Evolutionary conservation across 1,140 invertebrate species (phyloP).

Genomic region (Calliphora vicina): DNA sequence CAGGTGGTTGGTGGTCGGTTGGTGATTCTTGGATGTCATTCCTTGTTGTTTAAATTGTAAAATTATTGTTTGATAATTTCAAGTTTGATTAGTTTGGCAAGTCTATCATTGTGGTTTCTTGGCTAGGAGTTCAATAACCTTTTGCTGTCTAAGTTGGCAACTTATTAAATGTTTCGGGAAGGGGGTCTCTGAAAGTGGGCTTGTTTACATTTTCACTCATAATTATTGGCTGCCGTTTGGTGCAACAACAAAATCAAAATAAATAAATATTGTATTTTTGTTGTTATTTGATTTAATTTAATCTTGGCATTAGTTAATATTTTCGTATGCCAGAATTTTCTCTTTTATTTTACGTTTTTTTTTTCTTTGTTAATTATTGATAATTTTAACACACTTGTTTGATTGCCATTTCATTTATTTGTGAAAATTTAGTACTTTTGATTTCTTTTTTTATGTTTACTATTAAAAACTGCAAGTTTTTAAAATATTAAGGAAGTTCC

Average conservation of each 20-base stretch:
- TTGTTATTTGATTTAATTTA: conserved; percentile 19
- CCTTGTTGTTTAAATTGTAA: background rate
- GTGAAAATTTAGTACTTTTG: background rate
- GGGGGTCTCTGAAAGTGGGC: background rate
- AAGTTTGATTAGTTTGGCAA: conserved; percentile 33
- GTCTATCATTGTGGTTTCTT: background rate
- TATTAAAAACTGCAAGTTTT: too few species aligned
- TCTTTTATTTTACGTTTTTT: background rate
- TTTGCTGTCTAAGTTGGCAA: background rate
- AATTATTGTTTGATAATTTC: conserved; percentile 35
- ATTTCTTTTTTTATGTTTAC: background rate
- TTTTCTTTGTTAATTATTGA: conserved; percentile 13
- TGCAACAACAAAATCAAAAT: background rate
- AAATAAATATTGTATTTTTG: background rate
- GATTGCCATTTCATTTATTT: background rate
- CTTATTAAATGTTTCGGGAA: background rate
- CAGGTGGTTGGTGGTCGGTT: conserved; percentile 20
- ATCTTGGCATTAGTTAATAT: conserved; percentile 34
- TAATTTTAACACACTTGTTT: conserved; percentile 14
- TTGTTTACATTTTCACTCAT: conserved; percentile 31
- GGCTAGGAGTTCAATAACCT: background rate
- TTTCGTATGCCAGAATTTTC: conserved; percentile 9
- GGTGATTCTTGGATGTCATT: conserved; percentile 15
- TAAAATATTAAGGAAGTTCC: too few species aligned
- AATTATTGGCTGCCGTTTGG: conserved; percentile 22